A percentile compares a stretch with the other conserved stretches of the same genome.
phyloP scores from a whole-genome alignment of 2,113 vertebrate species.

The Malurus cyaneus region DNA sequence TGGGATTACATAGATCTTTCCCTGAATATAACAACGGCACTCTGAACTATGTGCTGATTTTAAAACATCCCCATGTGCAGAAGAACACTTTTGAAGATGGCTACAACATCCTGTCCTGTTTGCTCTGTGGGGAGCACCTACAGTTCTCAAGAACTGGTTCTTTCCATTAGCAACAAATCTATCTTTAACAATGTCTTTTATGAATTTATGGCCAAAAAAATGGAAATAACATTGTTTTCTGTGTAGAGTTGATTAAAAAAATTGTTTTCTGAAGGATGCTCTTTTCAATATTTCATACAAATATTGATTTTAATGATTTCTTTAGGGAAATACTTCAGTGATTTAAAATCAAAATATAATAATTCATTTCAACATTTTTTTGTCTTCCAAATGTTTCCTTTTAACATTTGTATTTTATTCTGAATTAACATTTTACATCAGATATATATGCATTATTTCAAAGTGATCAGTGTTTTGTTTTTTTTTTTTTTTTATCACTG shows the following conservation, averaged over 20 bases:
- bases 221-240: neutral
- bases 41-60: neutral
- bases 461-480: neutral
- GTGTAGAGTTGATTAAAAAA: neutral
- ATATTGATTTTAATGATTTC: neutral
- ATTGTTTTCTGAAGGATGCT: neutral
- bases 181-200: neutral
- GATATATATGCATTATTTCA: neutral
- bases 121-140: neutral
- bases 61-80: neutral
- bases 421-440: neutral
- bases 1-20: neutral
- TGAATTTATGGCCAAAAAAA: neutral
- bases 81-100: neutral
- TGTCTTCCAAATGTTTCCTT: neutral
- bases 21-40: neutral
- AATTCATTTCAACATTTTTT: neutral
- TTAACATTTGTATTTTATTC: neutral
- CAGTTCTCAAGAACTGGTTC: neutral
- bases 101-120: neutral
- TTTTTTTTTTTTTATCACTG: neutral
- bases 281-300: neutral
- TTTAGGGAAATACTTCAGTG: neutral
- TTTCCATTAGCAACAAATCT: neutral
- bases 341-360: neutral